Conservation (phyloP, 2,797 vertebrate species). For the Atherinosoma microstoma region DNA sequence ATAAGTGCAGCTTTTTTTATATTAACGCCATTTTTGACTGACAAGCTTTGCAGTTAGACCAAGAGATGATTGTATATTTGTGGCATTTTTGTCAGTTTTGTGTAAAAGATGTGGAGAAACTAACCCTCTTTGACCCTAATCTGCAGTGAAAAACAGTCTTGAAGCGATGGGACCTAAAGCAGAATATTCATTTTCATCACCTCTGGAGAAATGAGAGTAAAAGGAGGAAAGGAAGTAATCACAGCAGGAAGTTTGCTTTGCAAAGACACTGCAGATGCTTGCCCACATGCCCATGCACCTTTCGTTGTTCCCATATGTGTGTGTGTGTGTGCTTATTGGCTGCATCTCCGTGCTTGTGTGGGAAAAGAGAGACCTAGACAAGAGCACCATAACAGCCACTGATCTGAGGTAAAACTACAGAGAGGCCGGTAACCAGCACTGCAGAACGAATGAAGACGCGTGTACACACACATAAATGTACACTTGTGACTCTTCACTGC, state of each 20-base stretch:
- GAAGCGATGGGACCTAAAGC: slow-evolving; percentile 9
- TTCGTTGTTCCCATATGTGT: slow-evolving; percentile 4
- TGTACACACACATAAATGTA: slow-evolving; percentile 3
- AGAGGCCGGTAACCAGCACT: slow-evolving; percentile 68
- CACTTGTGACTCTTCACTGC: slow-evolving; percentile 10
- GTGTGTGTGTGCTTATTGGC: slow-evolving; percentile 19
- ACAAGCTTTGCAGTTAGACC: too few species aligned
- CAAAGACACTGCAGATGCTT: slow-evolving; percentile 49
- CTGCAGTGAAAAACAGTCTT: not conserved
- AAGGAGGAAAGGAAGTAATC: slow-evolving; percentile 53
- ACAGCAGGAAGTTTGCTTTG: slow-evolving; percentile 50
- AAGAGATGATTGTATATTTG: not conserved
- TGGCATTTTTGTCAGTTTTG: slow-evolving; percentile 2
- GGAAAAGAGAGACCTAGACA: slow-evolving; percentile 53
- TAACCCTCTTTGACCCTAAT: not conserved
- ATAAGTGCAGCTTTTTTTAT: not conserved
- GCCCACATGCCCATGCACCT: slow-evolving; percentile 15
- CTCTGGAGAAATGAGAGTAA: slow-evolving; percentile 34
- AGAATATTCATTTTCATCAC: slow-evolving; percentile 44
- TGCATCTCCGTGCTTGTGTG: slow-evolving; percentile 19
- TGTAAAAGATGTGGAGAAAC: slow-evolving; percentile 1
- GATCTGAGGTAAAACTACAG: slow-evolving; percentile 80
- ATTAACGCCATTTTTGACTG: not conserved
- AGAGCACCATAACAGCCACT: slow-evolving; percentile 81
- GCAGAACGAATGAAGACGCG: slow-evolving; percentile 51